These are phyloP conservation scores for Drosophila mulleri DNA, from an alignment of 2,888 invertebrate genomes.

Conservation along the genomic window DNA sequence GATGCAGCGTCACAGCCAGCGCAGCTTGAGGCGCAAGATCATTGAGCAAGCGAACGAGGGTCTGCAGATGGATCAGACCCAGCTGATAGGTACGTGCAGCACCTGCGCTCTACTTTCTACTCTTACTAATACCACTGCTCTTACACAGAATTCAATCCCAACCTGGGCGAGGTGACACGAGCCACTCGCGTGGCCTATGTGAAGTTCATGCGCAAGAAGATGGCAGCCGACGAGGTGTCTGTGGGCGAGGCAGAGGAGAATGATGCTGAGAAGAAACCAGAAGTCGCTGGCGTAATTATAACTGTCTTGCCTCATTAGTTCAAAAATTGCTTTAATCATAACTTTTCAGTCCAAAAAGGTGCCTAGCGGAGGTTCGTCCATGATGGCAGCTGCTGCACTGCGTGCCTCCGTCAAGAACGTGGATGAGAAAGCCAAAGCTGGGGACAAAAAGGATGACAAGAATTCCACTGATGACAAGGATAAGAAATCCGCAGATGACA, in stretches of 20 bases:
- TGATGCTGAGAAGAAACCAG: conserved; percentile 47
- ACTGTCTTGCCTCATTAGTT: too few relatives aligned
- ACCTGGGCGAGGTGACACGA: conserved; percentile 90
- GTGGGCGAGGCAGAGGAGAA: conserved; percentile 50
- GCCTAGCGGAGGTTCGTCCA: conserved; percentile 32
- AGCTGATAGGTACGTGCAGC: conserved; percentile 87
- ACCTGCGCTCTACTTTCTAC: fast-evolving
- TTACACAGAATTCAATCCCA: conserved; percentile 91
- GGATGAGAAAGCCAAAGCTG: conserved; percentile 43
- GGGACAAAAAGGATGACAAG: conserved; percentile 31
- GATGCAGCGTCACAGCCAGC: conserved; percentile 88
- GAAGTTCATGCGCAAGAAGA: conserved; percentile 93
- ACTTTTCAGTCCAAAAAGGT: conserved; percentile 53
- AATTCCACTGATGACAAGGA: conserved; percentile 34
- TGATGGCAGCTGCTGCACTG: conserved; percentile 60
- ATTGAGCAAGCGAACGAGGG: conserved; percentile 88
- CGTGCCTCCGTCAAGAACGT: conserved; percentile 66
- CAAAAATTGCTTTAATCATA: too few relatives aligned
- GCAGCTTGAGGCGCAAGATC: conserved; percentile 90
- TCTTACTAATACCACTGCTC: neutral
- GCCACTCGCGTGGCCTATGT: conserved; percentile 94
- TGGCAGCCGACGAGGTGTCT: conserved; percentile 86
- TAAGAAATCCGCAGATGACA: conserved; percentile 46
- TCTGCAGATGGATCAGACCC: conserved; percentile 90
- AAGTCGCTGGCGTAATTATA: conserved; percentile 49